Conservation (phyloP, 2,797 vertebrate species). For the Siniperca undulata region DNA sequence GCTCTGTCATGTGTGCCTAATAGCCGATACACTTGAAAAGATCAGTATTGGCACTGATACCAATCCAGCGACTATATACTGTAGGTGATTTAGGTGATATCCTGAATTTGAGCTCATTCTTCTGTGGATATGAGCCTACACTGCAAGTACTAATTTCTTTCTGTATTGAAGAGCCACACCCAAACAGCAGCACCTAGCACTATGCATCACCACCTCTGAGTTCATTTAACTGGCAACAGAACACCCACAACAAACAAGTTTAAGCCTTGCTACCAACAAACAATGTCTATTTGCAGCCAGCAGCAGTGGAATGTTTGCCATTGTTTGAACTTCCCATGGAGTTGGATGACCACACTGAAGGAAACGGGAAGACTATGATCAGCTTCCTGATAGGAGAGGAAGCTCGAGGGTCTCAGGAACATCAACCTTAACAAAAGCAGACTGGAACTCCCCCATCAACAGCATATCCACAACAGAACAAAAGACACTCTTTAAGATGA, state of each 20-base stretch:
- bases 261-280: conserved; percentile 61
- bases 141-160: not conserved
- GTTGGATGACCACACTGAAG: conserved; percentile 67
- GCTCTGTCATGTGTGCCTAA: not conserved
- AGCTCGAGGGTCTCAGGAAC: conserved; percentile 56
- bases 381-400: conserved; percentile 81
- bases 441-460: conserved; percentile 33
- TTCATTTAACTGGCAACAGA: conserved; percentile 33
- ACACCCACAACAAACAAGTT: conserved; percentile 42
- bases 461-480: conserved; percentile 61
- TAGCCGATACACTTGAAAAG: not conserved
- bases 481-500: conserved; percentile 34
- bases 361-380: conserved; percentile 64
- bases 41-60: not conserved
- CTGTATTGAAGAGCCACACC: conserved; percentile 6
- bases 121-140: not conserved
- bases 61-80: not conserved
- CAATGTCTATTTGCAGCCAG: conserved; percentile 69
- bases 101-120: not conserved
- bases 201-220: conserved; percentile 16
- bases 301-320: conserved; percentile 67
- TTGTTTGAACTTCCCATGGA: conserved; percentile 75
- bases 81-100: not conserved
- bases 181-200: not conserved
- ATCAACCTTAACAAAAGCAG: conserved; percentile 65